Conservation (phyloP, 1,140 invertebrate genomes). For the Nasonia vitripennis region DNA sequence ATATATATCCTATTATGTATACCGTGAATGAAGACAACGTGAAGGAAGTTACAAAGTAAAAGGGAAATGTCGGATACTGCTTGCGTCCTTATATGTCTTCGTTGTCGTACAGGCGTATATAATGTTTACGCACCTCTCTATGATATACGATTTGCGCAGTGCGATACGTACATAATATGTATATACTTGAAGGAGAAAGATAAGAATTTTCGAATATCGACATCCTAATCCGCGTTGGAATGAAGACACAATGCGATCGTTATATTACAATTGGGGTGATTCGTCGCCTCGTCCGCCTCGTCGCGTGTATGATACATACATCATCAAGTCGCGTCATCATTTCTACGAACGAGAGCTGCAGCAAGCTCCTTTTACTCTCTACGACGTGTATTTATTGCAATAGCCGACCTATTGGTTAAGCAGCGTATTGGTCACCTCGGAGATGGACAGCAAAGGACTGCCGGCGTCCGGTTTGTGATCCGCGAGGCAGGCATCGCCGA, state of each 20-base stretch:
- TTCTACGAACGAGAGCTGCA: slow-evolving; percentile 39
- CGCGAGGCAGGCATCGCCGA: slow-evolving; percentile 71
- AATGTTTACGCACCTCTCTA: neutral
- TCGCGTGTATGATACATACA: slow-evolving; percentile 25
- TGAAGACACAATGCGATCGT: neutral
- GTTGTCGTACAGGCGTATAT: neutral
- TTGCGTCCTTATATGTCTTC: neutral
- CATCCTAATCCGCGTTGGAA: neutral
- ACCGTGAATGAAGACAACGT: slow-evolving; percentile 18
- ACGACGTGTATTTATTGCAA: neutral
- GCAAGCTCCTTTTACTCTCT: neutral
- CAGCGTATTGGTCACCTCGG: slow-evolving; percentile 87
- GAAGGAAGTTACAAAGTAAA: slow-evolving; percentile 38
- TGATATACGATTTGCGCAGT: neutral
- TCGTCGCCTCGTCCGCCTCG: neutral
- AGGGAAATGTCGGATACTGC: slow-evolving; percentile 21
- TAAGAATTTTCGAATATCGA: neutral
- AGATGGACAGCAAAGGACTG: slow-evolving; percentile 88
- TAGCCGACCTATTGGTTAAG: slow-evolving; percentile 77
- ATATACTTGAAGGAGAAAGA: neutral
- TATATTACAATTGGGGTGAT: neutral
- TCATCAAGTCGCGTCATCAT: slow-evolving; percentile 9
- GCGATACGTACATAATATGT: slow-evolving; percentile 1
- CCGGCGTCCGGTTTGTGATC: slow-evolving; percentile 80
- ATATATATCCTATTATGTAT: slow-evolving; percentile 32